Evolutionary conservation across 2,888 invertebrate genomes (phyloP).

Genomic region (Sinhomidia bicolor): DNA sequence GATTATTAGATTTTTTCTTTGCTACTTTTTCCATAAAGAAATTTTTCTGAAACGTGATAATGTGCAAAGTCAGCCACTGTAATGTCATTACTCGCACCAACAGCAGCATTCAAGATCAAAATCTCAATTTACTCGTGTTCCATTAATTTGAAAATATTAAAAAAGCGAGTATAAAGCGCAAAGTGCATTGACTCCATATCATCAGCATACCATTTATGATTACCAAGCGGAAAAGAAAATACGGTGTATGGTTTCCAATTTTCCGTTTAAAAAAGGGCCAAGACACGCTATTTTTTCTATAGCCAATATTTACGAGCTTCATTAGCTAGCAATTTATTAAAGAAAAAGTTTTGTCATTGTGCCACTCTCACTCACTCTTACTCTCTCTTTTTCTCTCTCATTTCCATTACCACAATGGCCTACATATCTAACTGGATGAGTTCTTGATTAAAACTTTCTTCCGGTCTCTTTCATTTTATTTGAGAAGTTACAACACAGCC

Average conservation of each 20-base stretch:
- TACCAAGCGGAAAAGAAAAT: not conserved
- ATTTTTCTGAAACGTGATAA: no score
- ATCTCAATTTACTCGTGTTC: not conserved
- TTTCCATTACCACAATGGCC: slow-evolving; percentile 64
- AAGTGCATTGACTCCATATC: not conserved
- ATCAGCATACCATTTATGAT: no score
- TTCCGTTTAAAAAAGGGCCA: not conserved
- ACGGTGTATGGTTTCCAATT: slow-evolving; percentile 19
- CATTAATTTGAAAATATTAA: slow-evolving; percentile 3
- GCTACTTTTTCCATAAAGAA: no score
- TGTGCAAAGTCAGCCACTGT: no score
- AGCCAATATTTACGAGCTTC: slow-evolving; percentile 66
- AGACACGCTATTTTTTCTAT: not conserved
- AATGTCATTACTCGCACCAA: no score
- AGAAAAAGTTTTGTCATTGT: slow-evolving; percentile 59
- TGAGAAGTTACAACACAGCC: not conserved
- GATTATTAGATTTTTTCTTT: no score
- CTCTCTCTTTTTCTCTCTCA: slow-evolving; percentile 25
- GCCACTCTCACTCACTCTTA: no score
- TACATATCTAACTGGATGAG: slow-evolving; percentile 49
- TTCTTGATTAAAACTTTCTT: slow-evolving; percentile 70
- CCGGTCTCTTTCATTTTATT: slow-evolving; percentile 51
- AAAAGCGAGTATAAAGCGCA: not conserved
- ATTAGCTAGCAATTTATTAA: slow-evolving; percentile 64
- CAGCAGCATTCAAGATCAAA: slow-evolving; percentile 23